phyloP scores from a whole-genome alignment of 2,888 invertebrate genomes.

The Dolomedes plantarius region DNA sequence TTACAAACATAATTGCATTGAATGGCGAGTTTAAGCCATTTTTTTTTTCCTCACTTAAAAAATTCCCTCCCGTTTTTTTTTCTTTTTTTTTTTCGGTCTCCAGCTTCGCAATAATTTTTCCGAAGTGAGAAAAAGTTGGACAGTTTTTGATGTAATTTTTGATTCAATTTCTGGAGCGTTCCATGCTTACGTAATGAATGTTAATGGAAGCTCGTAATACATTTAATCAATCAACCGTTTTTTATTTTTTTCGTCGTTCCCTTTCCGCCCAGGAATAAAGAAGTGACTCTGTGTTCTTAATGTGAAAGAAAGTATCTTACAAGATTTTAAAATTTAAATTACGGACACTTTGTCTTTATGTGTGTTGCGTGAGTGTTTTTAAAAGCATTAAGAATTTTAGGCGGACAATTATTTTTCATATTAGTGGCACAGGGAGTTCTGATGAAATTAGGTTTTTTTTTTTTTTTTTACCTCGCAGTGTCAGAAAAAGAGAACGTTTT shows the following conservation, averaged over 20 bases:
- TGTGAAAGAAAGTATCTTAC: conserved; percentile 36
- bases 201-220: conserved; percentile 68
- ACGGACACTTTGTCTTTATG: conserved; percentile 11
- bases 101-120: conserved; percentile 43
- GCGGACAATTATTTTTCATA: conserved; percentile 11
- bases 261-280: conserved; percentile 10
- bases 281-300: conserved; percentile 42
- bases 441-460: background rate
- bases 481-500: background rate
- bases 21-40: conserved; percentile 59
- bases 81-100: conserved; percentile 22
- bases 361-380: background rate
- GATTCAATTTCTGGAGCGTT: conserved; percentile 62
- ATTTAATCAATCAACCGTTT: conserved; percentile 68
- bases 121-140: conserved; percentile 59
- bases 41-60: conserved; percentile 36
- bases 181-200: conserved; percentile 57
- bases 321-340: conserved; percentile 39
- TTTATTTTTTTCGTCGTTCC: too few species aligned
- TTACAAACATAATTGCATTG: conserved; percentile 61
- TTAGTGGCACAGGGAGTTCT: background rate
- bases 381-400: conserved; percentile 1
- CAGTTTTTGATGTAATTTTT: conserved; percentile 70
- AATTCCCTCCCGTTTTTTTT: background rate
- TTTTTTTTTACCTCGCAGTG: background rate